A percentile compares a stretch with the other conserved stretches of the same genome.
Conservation (phyloP, 2,888 invertebrate species). For the Plebejus anna region DNA sequence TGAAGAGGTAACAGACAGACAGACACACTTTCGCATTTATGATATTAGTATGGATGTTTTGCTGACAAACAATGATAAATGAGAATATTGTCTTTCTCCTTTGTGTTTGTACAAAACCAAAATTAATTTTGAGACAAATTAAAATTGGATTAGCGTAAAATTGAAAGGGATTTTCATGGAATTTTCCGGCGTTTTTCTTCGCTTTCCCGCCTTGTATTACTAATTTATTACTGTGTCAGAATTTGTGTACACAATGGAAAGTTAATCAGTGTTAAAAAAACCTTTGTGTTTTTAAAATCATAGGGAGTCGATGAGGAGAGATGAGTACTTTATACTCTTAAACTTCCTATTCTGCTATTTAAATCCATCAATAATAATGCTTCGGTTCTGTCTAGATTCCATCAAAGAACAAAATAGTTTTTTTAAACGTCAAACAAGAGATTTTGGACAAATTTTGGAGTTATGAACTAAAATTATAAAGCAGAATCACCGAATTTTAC, state of each 20-base stretch:
- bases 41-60: too few species aligned
- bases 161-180: background rate
- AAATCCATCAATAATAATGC: background rate
- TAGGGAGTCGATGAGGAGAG: background rate
- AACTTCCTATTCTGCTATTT: background rate
- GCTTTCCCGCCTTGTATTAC: background rate
- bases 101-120: background rate
- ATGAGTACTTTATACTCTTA: background rate
- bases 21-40: too few species aligned
- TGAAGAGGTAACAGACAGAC: too few species aligned
- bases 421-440: too few species aligned
- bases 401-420: too few species aligned
- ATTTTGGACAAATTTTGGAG: too few species aligned
- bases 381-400: too few species aligned
- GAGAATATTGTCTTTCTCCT: background rate
- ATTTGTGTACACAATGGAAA: background rate
- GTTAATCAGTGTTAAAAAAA: background rate
- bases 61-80: too few species aligned
- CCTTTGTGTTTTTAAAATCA: background rate
- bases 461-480: too few species aligned
- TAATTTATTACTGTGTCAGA: constrained; percentile 1
- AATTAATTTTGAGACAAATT: background rate
- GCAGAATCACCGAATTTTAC: too few species aligned
- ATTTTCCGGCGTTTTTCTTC: background rate
- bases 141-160: constrained; percentile 4